phyloP scores from a whole-genome alignment of 2,888 invertebrate species.

The Liposcelis brunnea region DNA sequence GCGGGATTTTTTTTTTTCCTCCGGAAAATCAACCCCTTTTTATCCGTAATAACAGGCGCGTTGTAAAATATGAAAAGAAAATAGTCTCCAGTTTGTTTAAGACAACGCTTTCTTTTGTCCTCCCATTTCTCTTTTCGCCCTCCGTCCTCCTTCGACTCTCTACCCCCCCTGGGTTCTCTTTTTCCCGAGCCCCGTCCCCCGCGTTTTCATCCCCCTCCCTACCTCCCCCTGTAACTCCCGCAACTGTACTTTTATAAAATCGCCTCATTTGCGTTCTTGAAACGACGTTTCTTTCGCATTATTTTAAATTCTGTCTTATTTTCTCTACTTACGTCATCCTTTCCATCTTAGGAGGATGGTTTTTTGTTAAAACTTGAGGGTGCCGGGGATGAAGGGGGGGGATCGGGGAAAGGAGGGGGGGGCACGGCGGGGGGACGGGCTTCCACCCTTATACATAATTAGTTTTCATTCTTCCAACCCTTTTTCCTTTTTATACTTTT shows the following conservation, averaged over 20 bases:
- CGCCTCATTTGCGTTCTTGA: constrained; percentile 9
- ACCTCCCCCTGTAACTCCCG: background rate
- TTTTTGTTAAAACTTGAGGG: background rate
- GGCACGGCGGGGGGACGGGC: background rate
- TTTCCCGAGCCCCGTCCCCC: too few relatives aligned
- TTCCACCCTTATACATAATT: constrained; percentile 4
- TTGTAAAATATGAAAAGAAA: constrained; percentile 1
- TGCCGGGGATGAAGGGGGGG: too few relatives aligned
- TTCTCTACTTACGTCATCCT: constrained; percentile 3
- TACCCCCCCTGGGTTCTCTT: background rate
- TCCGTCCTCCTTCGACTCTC: background rate
- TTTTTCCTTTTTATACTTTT: too few relatives aligned
- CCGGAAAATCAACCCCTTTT: background rate
- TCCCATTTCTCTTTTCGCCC: background rate
- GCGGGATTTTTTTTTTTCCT: too few relatives aligned
- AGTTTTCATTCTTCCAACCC: constrained; percentile 7
- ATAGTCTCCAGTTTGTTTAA: background rate
- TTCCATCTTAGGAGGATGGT: background rate
- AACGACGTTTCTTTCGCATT: constrained; percentile 9
- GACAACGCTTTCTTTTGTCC: constrained; percentile 7
- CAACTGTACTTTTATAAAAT: constrained; percentile 8
- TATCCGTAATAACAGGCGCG: background rate
- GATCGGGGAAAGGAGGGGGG: too few relatives aligned
- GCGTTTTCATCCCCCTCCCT: background rate
- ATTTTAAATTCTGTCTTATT: constrained; percentile 10